These are phyloP conservation scores for Micrasema longulum DNA, from an alignment of 1,140 invertebrate genomes.

Conservation along the genomic window DNA sequence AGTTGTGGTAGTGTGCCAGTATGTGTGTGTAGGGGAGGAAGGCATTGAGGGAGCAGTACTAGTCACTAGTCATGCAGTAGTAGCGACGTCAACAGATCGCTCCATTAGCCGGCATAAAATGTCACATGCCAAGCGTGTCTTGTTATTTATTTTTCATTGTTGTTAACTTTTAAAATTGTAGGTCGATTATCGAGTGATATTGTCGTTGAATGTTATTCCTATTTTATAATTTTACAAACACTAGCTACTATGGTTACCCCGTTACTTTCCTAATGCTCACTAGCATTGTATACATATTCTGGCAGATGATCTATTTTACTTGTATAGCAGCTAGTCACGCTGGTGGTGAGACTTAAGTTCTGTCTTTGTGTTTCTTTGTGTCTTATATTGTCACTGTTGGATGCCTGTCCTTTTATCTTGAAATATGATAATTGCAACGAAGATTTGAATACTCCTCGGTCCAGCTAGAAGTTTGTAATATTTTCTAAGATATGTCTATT, in stretches of 20 bases:
- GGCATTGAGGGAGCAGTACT: not conserved
- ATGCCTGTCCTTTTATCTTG: constrained; percentile 3
- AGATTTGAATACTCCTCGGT: constrained; percentile 29
- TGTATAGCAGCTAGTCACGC: constrained; percentile 8
- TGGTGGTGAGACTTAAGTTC: not conserved
- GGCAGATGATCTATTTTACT: too few relatives aligned
- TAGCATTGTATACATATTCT: not conserved
- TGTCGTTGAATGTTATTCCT: constrained; percentile 43
- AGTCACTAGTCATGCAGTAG: constrained; percentile 25
- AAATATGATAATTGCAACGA: constrained; percentile 21
- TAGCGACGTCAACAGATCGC: not conserved
- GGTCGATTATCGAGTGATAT: constrained; percentile 37
- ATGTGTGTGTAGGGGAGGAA: not conserved
- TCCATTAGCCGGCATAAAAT: constrained; percentile 29
- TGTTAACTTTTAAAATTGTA: constrained; percentile 42
- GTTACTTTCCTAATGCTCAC: not conserved
- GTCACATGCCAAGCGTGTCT: constrained; percentile 50
- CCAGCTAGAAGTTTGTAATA: too few relatives aligned
- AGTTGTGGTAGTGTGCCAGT: not conserved
- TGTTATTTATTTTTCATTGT: constrained; percentile 46
- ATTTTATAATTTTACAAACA: constrained; percentile 30
- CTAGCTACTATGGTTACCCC: constrained; percentile 2
- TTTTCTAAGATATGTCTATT: too few relatives aligned
- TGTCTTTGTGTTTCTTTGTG: not conserved
- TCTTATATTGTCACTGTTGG: not conserved